Base-by-base conservation (phyloP, 2,888 invertebrate species). In the Odiellus spinosus region DNA sequence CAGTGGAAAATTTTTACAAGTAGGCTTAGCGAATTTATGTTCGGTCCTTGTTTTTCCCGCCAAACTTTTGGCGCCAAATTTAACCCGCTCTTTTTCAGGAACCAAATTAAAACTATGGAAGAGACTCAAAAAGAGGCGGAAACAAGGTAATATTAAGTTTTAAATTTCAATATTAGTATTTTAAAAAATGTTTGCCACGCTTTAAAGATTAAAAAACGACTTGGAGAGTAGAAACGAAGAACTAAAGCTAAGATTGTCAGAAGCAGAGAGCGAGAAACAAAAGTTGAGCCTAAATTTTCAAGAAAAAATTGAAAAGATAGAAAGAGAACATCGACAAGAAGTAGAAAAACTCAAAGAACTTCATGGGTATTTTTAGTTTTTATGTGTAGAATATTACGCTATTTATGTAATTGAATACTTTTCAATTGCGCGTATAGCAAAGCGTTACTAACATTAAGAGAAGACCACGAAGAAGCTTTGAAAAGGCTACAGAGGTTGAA, bases 401-500 rank as follows among this genome's bases (percentile, higher is more conserved):
- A n/a, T n/a, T n/a, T 12, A 34, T 12, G 34, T 11, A 34, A 34
- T 34, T 12, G 11, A 34, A 12, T 34, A 10, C 34, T 33, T 33
- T 34, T 34, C 11, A 12, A 12, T 34, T n/a, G n/a, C n/a, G n/a
- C 34, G 4, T 45, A 10, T 40, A 52, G 52, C n/a, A 44, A 44
- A 10, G 36, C 52, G 14, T 17, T 52, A n/a, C 4, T 26, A 12
- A 15, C 39, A 21, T 46, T 55, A 44, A 53, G 48, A 21, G 46
- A 51, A 47, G 49, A 54, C 34, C 56, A 56, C 32, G 52, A 54
- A 44, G 49, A 53, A n/a, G 56, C 54, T 20, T 34, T 56, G 32
- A 17, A n/a, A 11, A 42, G 56, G 17, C 41, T 56, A 8, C 43
- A 49, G 26, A 43, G 50, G 36, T 43, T 56, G 2, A 53, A 53